These are phyloP conservation scores for Drosophila koepferae DNA, from an alignment of 2,888 invertebrate species.

Conservation along the genomic window DNA sequence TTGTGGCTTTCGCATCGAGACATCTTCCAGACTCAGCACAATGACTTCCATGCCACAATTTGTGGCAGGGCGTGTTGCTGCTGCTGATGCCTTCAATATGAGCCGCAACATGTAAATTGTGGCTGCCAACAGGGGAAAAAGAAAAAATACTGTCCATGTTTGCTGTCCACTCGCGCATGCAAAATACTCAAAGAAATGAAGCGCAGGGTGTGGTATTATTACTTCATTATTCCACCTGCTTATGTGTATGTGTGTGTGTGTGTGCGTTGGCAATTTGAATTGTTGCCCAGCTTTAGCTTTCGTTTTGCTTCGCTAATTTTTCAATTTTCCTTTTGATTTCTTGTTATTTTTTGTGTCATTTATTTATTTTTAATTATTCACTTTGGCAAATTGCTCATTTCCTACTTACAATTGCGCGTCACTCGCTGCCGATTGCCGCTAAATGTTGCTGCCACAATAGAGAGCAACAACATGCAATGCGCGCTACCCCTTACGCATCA, in stretches of 20 bases:
- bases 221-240: constrained; percentile 35
- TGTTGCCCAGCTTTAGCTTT: constrained; percentile 31
- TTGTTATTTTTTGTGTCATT: constrained; percentile 50
- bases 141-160: constrained; percentile 53
- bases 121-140: constrained; percentile 39
- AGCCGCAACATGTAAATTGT: constrained; percentile 21
- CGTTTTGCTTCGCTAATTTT: constrained; percentile 51
- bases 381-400: constrained; percentile 79
- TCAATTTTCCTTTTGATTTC: constrained; percentile 42
- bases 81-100: constrained; percentile 52
- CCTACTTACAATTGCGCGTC: constrained; percentile 59
- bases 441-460: constrained; percentile 19
- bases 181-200: constrained; percentile 30
- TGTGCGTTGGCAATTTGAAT: constrained; percentile 42
- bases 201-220: constrained; percentile 38
- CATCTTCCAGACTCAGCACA: constrained; percentile 65
- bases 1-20: constrained; percentile 43
- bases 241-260: constrained; percentile 14
- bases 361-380: constrained; percentile 78
- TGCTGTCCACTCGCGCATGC: constrained; percentile 72
- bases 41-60: constrained; percentile 60
- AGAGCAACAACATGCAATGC: constrained; percentile 6
- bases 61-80: constrained; percentile 11
- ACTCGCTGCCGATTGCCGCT: constrained; percentile 9
- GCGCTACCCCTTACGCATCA: background rate